Conservation (phyloP, 2,888 invertebrate species). For the Tetranychus piercei region DNA sequence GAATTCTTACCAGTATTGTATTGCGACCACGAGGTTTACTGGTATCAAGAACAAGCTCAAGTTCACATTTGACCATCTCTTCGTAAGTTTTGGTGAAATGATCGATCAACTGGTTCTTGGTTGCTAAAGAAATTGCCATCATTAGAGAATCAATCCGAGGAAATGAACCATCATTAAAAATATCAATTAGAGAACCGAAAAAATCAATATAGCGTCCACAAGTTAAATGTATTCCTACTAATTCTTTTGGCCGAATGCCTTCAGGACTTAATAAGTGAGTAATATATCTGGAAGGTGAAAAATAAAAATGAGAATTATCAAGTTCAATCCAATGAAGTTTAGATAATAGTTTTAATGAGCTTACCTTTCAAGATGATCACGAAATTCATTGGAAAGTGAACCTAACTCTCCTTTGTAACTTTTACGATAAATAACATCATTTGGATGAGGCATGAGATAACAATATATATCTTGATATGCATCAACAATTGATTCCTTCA, state of each 20-base stretch:
- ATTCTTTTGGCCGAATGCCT: background rate
- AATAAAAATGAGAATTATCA: background rate
- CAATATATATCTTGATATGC: slow-evolving; percentile 5
- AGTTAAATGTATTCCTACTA: background rate
- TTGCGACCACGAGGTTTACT: background rate
- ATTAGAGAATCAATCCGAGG: slow-evolving; percentile 4
- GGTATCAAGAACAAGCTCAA: background rate
- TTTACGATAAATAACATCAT: background rate
- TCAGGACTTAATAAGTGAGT: background rate
- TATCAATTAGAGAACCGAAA: slow-evolving; percentile 9
- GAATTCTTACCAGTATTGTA: background rate
- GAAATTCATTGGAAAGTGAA: background rate
- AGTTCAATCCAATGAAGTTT: no score
- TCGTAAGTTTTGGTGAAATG: slow-evolving; percentile 1
- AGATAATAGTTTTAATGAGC: no score
- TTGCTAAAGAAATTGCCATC: slow-evolving; percentile 3
- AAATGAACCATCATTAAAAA: slow-evolving; percentile 1
- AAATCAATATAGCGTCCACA: slow-evolving; percentile 3
- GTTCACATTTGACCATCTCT: slow-evolving; percentile 4
- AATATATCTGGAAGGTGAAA: background rate
- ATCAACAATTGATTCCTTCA: slow-evolving; percentile 6
- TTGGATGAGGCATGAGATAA: slow-evolving; percentile 3
- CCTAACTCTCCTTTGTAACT: background rate
- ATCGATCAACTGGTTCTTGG: slow-evolving; percentile 6
- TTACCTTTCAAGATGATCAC: slow-evolving; percentile 5